A percentile compares a stretch with the other conserved stretches of the same genome.
Conservation (phyloP, 2,888 invertebrate species). For the Dorcus parallelipipedus region DNA sequence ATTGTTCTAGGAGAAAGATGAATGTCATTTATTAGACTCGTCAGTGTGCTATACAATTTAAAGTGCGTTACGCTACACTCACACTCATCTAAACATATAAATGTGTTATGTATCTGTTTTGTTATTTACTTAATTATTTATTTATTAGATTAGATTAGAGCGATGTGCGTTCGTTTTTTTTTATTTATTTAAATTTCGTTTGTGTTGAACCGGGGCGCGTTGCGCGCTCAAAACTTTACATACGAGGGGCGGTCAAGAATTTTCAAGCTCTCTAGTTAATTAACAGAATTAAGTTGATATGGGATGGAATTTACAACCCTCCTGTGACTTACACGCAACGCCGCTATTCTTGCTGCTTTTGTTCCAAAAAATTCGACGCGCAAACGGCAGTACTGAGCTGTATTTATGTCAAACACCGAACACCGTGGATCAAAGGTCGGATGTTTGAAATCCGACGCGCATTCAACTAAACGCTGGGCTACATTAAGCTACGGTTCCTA, state of each 20-base stretch:
- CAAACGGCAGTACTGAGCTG: conserved; percentile 42
- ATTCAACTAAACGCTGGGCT: not conserved
- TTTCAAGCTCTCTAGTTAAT: no score
- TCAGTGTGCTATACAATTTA: conserved; percentile 19
- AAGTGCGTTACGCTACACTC: conserved; percentile 14
- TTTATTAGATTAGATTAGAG: conserved; percentile 24
- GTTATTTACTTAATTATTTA: conserved; percentile 5
- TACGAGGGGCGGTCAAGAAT: no score
- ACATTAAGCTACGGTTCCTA: conserved; percentile 16
- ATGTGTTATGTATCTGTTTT: conserved; percentile 41
- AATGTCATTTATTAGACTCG: conserved; percentile 3
- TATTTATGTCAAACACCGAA: conserved; percentile 30
- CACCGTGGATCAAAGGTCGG: conserved; percentile 26
- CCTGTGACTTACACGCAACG: no score
- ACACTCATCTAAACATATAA: conserved; percentile 15
- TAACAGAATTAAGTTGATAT: no score
- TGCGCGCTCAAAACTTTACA: no score
- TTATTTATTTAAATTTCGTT: not conserved
- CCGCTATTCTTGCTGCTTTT: no score
- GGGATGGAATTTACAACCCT: conserved; percentile 11
- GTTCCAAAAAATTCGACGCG: conserved; percentile 2
- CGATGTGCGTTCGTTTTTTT: conserved; percentile 39
- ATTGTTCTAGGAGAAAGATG: conserved; percentile 13
- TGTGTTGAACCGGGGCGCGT: no score
- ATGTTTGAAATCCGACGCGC: not conserved